Base-by-base conservation (phyloP, 2,888 invertebrate species). In the Drosophila fulvimacula region DNA sequence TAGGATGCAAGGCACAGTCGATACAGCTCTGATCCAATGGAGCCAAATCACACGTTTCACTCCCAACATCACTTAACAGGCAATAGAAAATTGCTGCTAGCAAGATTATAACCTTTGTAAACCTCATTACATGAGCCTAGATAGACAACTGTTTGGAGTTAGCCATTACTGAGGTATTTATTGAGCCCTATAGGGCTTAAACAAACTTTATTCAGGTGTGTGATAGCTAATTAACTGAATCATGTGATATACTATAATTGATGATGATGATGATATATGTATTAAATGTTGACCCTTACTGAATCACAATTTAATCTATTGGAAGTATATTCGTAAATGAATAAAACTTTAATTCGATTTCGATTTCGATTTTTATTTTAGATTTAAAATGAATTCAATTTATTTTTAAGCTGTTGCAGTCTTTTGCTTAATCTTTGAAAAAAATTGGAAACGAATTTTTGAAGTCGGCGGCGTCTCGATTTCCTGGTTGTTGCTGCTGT, bases 21-120 rank as follows among this genome's bases (percentile, higher is more conserved):
- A 69, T 59, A 21, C 74, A 75, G 19, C 21, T 59, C 0, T 56
- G 36, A 27, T 70, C 56, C 44, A 5, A 3, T 5, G 76, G 74
- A 0, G 76, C 70, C 34, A 66, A 46, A 52, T 27, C 36, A 6
- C 74, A 69, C 11, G 70, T 70, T 17, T 17, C 39, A 15, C 1
- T 17, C 39, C 17, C 39, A 15, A 39, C 39, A 39, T 39, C 17
- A 0, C 17, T 39, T 17, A 39, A 17, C 17, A 17, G 10, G 39
- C 39, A 17, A 39, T 39, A 39, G 17, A 39, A 39, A n/a, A 17
- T 17, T 17, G 10, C 17, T 10, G 39, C 17, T 39, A 39, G 5
- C 39, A 10, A 39, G 3, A 39, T 39, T 10, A 39, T 1, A 39
- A 17, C 10, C 39, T 17, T 39, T 17, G 39, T 17, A 39, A 17